phyloP scores from a whole-genome alignment of 2,797 vertebrate species.

The Anas bahamensis region DNA sequence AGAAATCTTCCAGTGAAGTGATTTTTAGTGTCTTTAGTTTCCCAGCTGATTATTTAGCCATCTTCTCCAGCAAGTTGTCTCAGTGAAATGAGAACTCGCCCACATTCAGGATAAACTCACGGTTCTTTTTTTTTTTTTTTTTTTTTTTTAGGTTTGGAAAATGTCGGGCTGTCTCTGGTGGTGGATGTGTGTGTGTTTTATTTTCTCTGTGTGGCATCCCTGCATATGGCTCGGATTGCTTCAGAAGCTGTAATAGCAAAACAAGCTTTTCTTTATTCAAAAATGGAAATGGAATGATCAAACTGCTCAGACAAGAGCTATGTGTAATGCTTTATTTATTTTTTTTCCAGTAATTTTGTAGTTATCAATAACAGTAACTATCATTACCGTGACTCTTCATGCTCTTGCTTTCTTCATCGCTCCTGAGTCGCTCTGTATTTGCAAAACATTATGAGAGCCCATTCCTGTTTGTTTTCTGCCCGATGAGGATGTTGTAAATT shows the following conservation, averaged over 20 bases:
- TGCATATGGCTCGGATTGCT: conserved; percentile 50
- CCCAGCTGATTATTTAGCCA: conserved; percentile 14
- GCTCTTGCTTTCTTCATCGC: neutral
- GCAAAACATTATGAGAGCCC: neutral
- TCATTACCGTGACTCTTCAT: neutral
- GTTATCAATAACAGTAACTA: neutral
- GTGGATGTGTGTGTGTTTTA: conserved; percentile 41
- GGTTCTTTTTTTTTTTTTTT: neutral
- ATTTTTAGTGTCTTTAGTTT: conserved; percentile 22
- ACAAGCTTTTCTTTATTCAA: conserved; percentile 33
- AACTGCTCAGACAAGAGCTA: neutral
- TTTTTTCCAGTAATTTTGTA: neutral
- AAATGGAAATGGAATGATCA: conserved; percentile 40
- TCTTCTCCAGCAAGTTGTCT: conserved; percentile 40
- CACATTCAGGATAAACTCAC: conserved; percentile 37
- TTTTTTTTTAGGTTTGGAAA: conserved; percentile 17
- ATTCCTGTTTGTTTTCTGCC: neutral
- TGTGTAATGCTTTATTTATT: neutral
- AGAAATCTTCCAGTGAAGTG: neutral
- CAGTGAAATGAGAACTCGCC: conserved; percentile 43
- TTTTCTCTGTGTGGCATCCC: conserved; percentile 35
- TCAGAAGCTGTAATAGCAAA: conserved; percentile 43
- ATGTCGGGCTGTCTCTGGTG: conserved; percentile 29
- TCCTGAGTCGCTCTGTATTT: neutral
- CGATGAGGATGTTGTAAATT: neutral